phyloP scores from a whole-genome alignment of 2,113 vertebrate genomes.

The Paradoxurus hermaphroditus region DNA sequence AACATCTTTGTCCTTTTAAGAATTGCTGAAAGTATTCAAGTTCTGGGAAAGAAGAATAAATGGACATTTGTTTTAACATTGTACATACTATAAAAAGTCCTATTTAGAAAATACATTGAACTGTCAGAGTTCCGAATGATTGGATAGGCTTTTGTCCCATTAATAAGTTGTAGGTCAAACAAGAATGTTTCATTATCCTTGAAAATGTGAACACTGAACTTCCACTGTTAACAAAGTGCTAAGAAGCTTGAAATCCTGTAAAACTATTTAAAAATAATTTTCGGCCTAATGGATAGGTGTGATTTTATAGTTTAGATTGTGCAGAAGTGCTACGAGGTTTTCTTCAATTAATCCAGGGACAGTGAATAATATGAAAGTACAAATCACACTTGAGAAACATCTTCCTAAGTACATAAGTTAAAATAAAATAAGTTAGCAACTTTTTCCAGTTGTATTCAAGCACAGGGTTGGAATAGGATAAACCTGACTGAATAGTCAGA shows the following conservation, averaged over 20 bases:
- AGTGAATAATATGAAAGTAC: neutral
- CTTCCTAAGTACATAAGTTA: neutral
- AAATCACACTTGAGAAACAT: slow-evolving; percentile 26
- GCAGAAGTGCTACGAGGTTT: neutral
- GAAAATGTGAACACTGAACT: slow-evolving; percentile 38
- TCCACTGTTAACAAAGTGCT: slow-evolving; percentile 41
- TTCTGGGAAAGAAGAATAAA: slow-evolving; percentile 77
- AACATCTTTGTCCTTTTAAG: slow-evolving; percentile 78
- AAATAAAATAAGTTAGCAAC: slow-evolving; percentile 31
- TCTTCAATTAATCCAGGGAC: slow-evolving; percentile 43
- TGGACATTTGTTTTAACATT: slow-evolving; percentile 74
- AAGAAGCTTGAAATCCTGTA: slow-evolving; percentile 46
- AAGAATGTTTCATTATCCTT: slow-evolving; percentile 53
- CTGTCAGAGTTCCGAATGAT: slow-evolving; percentile 68
- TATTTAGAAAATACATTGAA: slow-evolving; percentile 67
- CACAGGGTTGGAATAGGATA: neutral
- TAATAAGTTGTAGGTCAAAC: slow-evolving; percentile 65
- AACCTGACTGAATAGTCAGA: slow-evolving; percentile 42
- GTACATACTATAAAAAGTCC: slow-evolving; percentile 64
- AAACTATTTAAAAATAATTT: slow-evolving; percentile 45
- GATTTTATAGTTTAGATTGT: slow-evolving; percentile 46
- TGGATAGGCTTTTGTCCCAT: slow-evolving; percentile 64
- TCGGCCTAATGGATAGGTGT: slow-evolving; percentile 38
- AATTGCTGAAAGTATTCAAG: slow-evolving; percentile 69
- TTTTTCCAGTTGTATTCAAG: slow-evolving; percentile 28